Evolutionary conservation across 2,888 invertebrate genomes (phyloP), one percentile per base, ranked within the genome.

Genomic region (Cephonodes hylas): DNA sequence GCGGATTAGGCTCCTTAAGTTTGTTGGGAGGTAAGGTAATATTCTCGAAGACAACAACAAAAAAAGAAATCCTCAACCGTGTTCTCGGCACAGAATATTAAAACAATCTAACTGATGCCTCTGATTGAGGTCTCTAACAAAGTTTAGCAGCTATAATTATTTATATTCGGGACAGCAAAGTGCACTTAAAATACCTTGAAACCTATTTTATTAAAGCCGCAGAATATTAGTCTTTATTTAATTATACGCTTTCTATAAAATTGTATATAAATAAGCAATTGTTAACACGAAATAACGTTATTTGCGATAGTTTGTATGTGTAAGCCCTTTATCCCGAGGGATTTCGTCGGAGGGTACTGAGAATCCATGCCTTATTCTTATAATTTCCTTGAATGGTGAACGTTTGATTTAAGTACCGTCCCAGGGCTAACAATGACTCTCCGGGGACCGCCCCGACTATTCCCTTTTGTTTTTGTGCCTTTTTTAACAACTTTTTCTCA

Each of bases 381-480:
- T 89, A 91, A 91, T 91, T 91, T 88, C 86, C 87, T 86, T 85
- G 86, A 90, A 90, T 85, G 85, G 86, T 84, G 88, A 88, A 86
- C 89, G 88, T 91, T 91, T 91, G 89, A 91, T 90, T 90, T 89
- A 91, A 91, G 89, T 88, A 88, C 87, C 88, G 87, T 88, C 90
- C 89, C 88, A 86, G 81, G 85, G 85, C 84, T 82, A 86, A 79
- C 77, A 85, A 90, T 82, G 89, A 80, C 83, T 83, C 90, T 74
- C 84, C 58, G 67, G 84, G 83, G 90, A 86, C 85, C 89, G 85
- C 89, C 89, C 89, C 85, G 85, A 86, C 89, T 90, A 90, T 91
- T 90, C 87, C 82, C 86, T 80, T 89, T 90, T 89, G 86, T 90
- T 89, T 88, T 85, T 86, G 84, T 83, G 79, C 83, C 85, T 76